phyloP scores from a whole-genome alignment of 2,113 vertebrate species.

The Brachypteracias leptosomus region DNA sequence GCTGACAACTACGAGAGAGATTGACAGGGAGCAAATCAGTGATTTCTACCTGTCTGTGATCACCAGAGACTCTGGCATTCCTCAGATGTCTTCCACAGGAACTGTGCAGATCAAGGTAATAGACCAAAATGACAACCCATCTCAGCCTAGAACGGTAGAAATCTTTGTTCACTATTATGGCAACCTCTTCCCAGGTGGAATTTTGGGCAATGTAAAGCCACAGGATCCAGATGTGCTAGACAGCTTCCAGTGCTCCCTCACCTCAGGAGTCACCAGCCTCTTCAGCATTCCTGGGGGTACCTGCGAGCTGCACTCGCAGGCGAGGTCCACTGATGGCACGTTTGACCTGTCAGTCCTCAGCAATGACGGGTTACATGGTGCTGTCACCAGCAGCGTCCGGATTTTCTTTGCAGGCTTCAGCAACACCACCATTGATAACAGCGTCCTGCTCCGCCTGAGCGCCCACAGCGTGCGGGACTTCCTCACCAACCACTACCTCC shows the following conservation, averaged over 20 bases:
- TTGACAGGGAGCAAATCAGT: conserved; percentile 92
- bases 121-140: conserved; percentile 96
- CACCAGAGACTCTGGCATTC: conserved; percentile 90
- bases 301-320: conserved; percentile 87
- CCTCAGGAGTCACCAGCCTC: conserved; percentile 84
- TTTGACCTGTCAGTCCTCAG: conserved; percentile 90
- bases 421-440: conserved; percentile 92
- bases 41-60: conserved; percentile 91
- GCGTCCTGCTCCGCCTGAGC: conserved; percentile 86
- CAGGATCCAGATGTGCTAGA: conserved; percentile 93
- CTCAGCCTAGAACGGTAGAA: conserved; percentile 88
- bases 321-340: conserved; percentile 86
- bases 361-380: conserved; percentile 84
- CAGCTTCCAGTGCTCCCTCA: conserved; percentile 90
- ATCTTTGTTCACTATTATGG: conserved; percentile 94
- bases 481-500: conserved; percentile 91
- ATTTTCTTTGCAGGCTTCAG: conserved; percentile 87
- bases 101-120: conserved; percentile 88
- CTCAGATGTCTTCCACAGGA: conserved; percentile 97
- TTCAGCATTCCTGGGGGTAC: conserved; percentile 87
- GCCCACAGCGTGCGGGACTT: conserved; percentile 82
- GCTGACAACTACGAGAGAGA: conserved; percentile 89
- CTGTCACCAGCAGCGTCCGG: conserved; percentile 85
- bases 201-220: conserved; percentile 87
- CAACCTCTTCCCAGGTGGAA: conserved; percentile 90